Conservation (phyloP, 2,888 invertebrate genomes). For the Nasonia oneida region DNA sequence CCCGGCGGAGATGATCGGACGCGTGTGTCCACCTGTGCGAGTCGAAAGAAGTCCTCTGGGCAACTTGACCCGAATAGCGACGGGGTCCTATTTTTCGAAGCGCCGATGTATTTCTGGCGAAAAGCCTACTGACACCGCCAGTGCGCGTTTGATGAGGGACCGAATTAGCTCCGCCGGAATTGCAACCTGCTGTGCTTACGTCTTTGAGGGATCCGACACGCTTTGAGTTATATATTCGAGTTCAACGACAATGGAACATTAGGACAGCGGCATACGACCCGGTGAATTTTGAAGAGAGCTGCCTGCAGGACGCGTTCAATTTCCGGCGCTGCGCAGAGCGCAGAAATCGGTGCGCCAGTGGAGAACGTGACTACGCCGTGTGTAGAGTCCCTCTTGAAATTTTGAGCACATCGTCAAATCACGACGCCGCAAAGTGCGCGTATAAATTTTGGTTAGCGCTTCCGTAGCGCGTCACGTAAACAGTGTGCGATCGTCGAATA, state of each 20-base stretch:
- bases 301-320: slow-evolving; percentile 1
- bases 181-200: neutral
- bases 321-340: slow-evolving; percentile 29
- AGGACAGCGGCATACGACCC: neutral
- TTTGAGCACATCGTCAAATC: slow-evolving; percentile 44
- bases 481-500: too few relatives aligned
- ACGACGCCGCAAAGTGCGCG: slow-evolving; percentile 31
- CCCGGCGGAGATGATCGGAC: neutral
- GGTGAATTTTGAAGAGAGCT: slow-evolving; percentile 18
- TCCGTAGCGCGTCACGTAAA: neutral
- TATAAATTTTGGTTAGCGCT: slow-evolving; percentile 25
- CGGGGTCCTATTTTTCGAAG: slow-evolving; percentile 3
- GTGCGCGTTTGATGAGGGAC: slow-evolving; percentile 45
- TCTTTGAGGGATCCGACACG: neutral
- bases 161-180: slow-evolving; percentile 35
- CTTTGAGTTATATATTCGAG: neutral
- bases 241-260: neutral
- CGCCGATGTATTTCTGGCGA: slow-evolving; percentile 48
- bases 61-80: slow-evolving; percentile 40
- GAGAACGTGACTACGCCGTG: slow-evolving; percentile 9
- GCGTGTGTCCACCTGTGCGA: slow-evolving; percentile 17
- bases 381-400: slow-evolving; percentile 25
- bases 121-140: slow-evolving; percentile 17
- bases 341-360: slow-evolving; percentile 36
- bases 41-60: neutral